These are phyloP conservation scores for Tolmerus cingulatus DNA, from an alignment of 2,888 invertebrate genomes.

Conservation along the genomic window DNA sequence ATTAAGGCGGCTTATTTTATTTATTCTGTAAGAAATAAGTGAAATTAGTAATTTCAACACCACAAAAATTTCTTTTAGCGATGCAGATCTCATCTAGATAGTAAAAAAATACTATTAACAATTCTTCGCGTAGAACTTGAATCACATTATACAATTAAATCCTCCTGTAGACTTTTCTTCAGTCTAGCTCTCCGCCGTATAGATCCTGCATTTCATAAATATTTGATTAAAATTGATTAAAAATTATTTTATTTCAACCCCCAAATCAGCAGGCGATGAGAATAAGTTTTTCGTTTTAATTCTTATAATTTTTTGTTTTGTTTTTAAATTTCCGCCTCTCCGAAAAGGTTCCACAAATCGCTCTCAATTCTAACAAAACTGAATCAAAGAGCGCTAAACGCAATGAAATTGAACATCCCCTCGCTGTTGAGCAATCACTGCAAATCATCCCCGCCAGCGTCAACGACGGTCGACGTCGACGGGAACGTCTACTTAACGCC, in stretches of 20 bases:
- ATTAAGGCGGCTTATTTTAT: too few species aligned
- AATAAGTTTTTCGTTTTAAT: background rate
- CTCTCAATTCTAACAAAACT: slow-evolving; percentile 64
- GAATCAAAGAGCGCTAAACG: slow-evolving; percentile 61
- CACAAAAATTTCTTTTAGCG: background rate
- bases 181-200: background rate
- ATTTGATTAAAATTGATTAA: background rate
- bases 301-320: slow-evolving; percentile 24
- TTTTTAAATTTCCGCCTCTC: slow-evolving; percentile 36
- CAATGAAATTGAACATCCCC: slow-evolving; percentile 62
- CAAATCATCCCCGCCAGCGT: background rate
- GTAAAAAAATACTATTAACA: background rate
- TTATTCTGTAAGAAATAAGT: background rate
- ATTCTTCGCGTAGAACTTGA: background rate
- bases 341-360: slow-evolving; percentile 62
- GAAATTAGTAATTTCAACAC: background rate
- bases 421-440: slow-evolving; percentile 52
- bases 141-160: background rate
- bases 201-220: background rate
- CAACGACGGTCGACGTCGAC: slow-evolving; percentile 50
- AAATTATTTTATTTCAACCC: background rate
- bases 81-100: background rate
- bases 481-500: slow-evolving; percentile 60
- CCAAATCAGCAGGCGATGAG: background rate
- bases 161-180: background rate